Percentiles rank a stretch among this genome's conserved stretches.
Evolutionary conservation across 2,888 invertebrate genomes (phyloP).

Genomic region (Smittia aterrima): DNA sequence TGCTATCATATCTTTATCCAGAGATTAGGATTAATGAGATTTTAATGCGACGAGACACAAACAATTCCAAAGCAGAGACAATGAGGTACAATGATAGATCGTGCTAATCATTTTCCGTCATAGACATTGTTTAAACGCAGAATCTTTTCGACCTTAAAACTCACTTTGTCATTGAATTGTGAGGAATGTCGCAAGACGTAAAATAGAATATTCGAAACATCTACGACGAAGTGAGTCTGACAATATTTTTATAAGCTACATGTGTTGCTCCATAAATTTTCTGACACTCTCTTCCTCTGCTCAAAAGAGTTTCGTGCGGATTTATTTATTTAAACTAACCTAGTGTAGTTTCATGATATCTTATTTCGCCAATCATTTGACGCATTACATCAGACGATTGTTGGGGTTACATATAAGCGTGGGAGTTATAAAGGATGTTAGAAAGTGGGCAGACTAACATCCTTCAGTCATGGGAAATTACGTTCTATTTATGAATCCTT

Average conservation of each 20-base stretch:
- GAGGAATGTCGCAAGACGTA: not conserved
- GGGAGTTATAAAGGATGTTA: too few species aligned
- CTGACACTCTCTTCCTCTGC: not conserved
- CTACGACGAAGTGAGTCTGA: not conserved
- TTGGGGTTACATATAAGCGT: too few species aligned
- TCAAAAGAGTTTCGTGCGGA: not conserved
- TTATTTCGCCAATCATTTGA: not conserved
- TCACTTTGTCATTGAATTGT: slow-evolving; percentile 4
- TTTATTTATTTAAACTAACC: not conserved
- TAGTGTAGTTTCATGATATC: not conserved
- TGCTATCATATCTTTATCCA: not conserved
- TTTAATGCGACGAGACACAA: not conserved
- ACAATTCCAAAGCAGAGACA: not conserved
- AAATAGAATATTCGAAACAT: not conserved
- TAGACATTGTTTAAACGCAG: too few species aligned
- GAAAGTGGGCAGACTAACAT: too few species aligned
- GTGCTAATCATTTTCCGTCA: too few species aligned
- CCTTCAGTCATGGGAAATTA: too few species aligned
- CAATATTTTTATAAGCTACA: not conserved
- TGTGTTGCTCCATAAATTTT: not conserved
- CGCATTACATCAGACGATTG: not conserved
- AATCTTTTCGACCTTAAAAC: not conserved
- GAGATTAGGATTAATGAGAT: not conserved
- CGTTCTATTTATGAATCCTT: too few species aligned
- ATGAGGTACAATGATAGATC: too few species aligned